Conservation (phyloP, 30 jellyfish, hydroid and myxozoan genomes). For the Mastigias papua region DNA sequence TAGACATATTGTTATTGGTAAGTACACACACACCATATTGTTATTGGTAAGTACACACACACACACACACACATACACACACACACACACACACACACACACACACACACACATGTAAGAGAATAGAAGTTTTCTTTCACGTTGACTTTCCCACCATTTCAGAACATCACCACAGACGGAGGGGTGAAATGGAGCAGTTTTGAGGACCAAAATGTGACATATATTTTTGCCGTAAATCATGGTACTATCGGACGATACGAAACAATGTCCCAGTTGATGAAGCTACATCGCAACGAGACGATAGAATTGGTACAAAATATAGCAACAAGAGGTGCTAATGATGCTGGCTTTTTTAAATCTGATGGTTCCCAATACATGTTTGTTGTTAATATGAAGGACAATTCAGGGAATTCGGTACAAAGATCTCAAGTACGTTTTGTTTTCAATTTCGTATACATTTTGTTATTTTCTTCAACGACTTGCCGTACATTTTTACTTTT, state of each 20-base stretch:
- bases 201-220: conserved; percentile 15
- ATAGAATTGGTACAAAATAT: conserved; percentile 64
- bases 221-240: conserved; percentile 53
- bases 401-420: conserved; percentile 29
- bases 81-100: no score
- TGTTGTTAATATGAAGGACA: conserved; percentile 55
- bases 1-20: no score
- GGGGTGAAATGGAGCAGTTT: conserved; percentile 54
- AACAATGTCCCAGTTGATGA: conserved; percentile 60
- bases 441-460: no score
- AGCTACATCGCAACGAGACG: conserved; percentile 35
- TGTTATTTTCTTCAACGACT: no score
- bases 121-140: background rate
- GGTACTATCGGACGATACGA: conserved; percentile 68
- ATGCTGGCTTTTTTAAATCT: conserved; percentile 36
- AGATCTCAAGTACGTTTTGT: conserved; percentile 65
- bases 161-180: conserved; percentile 68
- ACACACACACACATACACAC: no score
- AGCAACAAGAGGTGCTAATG: conserved; percentile 73
- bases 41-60: no score
- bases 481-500: no score
- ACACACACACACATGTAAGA: background rate
- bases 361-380: conserved; percentile 51
- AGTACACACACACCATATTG: no score
- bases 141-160: background rate